These are phyloP conservation scores for Liodrosophila aerea DNA, from an alignment of 2,888 invertebrate genomes.

Conservation along the genomic window DNA sequence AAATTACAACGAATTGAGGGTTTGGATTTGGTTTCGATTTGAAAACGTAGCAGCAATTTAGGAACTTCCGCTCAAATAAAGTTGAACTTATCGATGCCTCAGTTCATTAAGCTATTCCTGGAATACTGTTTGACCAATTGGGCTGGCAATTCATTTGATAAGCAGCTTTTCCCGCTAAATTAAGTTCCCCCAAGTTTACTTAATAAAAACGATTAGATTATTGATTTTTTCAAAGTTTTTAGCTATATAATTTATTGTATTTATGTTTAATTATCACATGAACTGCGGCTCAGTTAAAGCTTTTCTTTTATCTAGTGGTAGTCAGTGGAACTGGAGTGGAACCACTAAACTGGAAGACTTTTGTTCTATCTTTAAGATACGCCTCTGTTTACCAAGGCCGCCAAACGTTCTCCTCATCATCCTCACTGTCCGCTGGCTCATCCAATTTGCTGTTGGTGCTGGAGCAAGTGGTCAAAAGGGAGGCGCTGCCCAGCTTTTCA, in stretches of 20 bases:
- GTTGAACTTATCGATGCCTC: no score
- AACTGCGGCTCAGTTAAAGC: constrained; percentile 61
- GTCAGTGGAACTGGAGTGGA: constrained; percentile 27
- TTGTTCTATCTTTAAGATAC: constrained; percentile 27
- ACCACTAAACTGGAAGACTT: constrained; percentile 62
- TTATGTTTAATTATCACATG: constrained; percentile 66
- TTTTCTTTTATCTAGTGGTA: constrained; percentile 46
- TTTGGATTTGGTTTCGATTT: constrained; percentile 8
- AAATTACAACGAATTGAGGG: constrained; percentile 46
- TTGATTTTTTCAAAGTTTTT: constrained; percentile 34
- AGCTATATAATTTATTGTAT: constrained; percentile 63
- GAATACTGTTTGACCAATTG: constrained; percentile 37
- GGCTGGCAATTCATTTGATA: constrained; percentile 8
- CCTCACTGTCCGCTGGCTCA: constrained; percentile 58
- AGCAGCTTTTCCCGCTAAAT: constrained; percentile 12
- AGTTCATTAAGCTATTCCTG: not conserved
- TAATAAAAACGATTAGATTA: constrained; percentile 19
- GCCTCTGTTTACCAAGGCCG: constrained; percentile 76
- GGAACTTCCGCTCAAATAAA: constrained; percentile 32
- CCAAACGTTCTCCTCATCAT: constrained; percentile 79
- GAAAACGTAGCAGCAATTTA: constrained; percentile 29
- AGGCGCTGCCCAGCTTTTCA: constrained; percentile 38
- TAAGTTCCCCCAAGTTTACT: not conserved
- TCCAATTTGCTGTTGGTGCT: constrained; percentile 58
- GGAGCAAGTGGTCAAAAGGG: constrained; percentile 73